Evolutionary conservation across 2,113 vertebrate species (phyloP).

Genomic region (Gallinago jamesoni): DNA sequence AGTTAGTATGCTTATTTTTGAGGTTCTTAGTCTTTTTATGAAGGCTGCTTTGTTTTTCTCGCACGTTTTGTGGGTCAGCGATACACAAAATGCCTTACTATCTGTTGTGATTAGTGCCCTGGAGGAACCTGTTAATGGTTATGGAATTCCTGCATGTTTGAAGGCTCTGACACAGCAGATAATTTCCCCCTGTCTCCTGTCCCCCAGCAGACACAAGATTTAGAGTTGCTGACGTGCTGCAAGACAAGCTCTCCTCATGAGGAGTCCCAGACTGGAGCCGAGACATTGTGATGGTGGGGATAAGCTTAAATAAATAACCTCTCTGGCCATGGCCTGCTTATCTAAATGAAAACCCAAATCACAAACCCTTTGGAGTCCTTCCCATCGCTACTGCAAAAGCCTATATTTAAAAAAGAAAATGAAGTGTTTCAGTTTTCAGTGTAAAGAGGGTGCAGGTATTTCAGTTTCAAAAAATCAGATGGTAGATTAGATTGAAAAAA

Average conservation of each 20-base stretch:
- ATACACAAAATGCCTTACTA: background rate
- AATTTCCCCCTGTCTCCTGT: background rate
- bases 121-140: background rate
- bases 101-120: background rate
- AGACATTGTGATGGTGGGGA: background rate
- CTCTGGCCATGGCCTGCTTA: background rate
- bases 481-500: background rate
- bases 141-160: background rate
- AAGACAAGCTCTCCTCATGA: background rate
- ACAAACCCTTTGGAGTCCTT: background rate
- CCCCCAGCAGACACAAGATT: background rate
- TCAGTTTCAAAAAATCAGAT: background rate
- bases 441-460: background rate
- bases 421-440: background rate
- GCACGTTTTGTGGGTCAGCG: fast-evolving
- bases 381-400: background rate
- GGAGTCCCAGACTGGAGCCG: background rate
- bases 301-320: constrained; percentile 31
- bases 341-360: constrained; percentile 23
- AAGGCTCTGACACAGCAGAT: background rate
- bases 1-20: background rate
- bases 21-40: background rate
- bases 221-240: background rate
- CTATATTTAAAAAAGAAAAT: background rate
- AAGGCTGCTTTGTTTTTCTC: background rate